Conservation (phyloP, 2,888 invertebrate species). For the Polyploca ridens region DNA sequence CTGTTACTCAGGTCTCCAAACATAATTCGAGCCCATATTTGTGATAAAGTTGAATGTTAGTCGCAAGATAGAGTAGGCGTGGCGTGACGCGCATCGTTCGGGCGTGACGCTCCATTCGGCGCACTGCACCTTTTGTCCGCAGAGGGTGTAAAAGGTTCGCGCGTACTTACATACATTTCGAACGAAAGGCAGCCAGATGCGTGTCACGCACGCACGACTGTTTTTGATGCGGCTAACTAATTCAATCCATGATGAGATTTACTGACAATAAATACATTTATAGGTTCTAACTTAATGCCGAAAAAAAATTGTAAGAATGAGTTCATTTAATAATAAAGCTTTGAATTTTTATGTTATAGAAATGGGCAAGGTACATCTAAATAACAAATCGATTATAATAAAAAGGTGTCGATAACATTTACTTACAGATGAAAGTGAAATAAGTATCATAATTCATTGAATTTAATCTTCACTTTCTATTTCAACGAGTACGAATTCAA, state of each 20-base stretch:
- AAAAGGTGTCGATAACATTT: background rate
- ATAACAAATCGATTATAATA: background rate
- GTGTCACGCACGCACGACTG: too few species aligned
- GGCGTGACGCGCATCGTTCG: too few species aligned
- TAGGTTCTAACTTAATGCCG: too few species aligned
- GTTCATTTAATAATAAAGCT: too few species aligned
- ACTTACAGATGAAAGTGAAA: background rate
- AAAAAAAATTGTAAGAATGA: too few species aligned
- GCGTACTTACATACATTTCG: too few species aligned
- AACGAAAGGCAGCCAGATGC: too few species aligned
- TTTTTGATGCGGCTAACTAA: background rate
- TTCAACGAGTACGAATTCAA: constrained; percentile 9
- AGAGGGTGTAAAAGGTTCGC: too few species aligned
- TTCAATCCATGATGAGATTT: background rate
- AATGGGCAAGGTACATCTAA: background rate
- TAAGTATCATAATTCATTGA: background rate
- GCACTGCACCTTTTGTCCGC: too few species aligned
- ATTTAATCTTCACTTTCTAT: constrained; percentile 11
- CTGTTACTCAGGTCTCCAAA: background rate
- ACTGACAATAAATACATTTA: too few species aligned
- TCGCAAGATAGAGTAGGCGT: too few species aligned
- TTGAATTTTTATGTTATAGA: background rate
- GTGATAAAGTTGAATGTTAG: background rate
- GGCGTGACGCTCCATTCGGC: too few species aligned
- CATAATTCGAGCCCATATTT: background rate